Conservation (phyloP, 2,797 vertebrate genomes). For the Enteromius radiatus region DNA sequence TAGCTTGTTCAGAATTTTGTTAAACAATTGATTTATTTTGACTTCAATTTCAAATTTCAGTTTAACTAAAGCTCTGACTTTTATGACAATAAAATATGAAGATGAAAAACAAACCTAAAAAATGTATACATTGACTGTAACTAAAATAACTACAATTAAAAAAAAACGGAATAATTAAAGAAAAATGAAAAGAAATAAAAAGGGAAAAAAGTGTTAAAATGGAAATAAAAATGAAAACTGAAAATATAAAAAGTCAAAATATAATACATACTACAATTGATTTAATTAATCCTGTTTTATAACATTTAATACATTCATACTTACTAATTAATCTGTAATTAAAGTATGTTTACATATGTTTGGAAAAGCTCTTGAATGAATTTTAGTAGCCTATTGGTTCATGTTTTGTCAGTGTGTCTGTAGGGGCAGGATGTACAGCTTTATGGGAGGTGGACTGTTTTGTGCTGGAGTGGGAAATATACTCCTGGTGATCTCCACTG, state of each 20-base stretch:
- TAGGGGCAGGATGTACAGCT: conserved; percentile 82
- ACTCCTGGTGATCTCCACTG: conserved; percentile 84
- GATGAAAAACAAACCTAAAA: neutral
- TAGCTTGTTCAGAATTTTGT: neutral
- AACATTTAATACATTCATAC: neutral
- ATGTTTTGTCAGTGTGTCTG: conserved; percentile 47
- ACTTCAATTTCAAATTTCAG: neutral
- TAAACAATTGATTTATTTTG: neutral
- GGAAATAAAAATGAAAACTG: neutral
- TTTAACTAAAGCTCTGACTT: neutral
- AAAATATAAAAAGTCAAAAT: neutral
- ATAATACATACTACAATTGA: neutral
- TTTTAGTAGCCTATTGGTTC: neutral
- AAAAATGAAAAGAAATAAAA: too few relatives aligned
- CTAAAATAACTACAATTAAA: neutral
- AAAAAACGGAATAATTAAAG: too few relatives aligned
- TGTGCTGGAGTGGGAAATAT: conserved; percentile 84
- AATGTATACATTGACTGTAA: neutral
- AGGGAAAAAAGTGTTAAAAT: neutral
- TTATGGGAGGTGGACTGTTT: conserved; percentile 87
- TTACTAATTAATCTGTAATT: neutral
- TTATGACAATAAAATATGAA: neutral
- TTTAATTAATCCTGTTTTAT: neutral
- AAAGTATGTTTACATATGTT: conserved; percentile 49
- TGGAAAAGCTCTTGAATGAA: conserved; percentile 11